phyloP scores from a whole-genome alignment of 2,888 invertebrate species.

The Leuctra nigra region DNA sequence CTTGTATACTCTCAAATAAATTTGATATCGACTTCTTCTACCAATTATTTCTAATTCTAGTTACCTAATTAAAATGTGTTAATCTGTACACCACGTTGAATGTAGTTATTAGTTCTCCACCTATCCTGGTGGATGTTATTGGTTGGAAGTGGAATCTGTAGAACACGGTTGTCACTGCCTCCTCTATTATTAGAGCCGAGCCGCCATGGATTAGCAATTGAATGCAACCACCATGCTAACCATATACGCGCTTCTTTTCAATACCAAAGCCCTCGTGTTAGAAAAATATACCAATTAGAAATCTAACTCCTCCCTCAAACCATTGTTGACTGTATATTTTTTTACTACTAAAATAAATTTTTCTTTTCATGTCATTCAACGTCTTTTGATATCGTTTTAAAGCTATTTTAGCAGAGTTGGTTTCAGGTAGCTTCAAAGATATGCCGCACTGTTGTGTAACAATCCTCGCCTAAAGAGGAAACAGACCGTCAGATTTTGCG shows the following conservation, averaged over 20 bases:
- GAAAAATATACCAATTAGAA: constrained; percentile 17
- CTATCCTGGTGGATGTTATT: background rate
- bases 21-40: no score
- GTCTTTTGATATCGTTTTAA: constrained; percentile 15
- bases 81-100: background rate
- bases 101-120: background rate
- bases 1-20: no score
- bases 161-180: background rate
- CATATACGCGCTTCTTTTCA: background rate
- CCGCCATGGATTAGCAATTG: background rate
- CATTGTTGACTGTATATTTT: background rate
- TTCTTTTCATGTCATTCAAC: constrained; percentile 7
- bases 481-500: no score
- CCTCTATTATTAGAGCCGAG: background rate
- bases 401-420: constrained; percentile 17
- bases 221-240: background rate
- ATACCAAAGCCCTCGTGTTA: background rate
- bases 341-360: background rate
- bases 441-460: constrained; percentile 11
- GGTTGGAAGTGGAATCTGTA: background rate
- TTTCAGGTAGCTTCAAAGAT: constrained; percentile 16
- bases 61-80: background rate
- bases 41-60: no score
- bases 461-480: constrained; percentile 11
- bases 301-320: constrained; percentile 5